Evolutionary conservation across 2,797 vertebrate species (phyloP), one percentile per base, ranked within the genome.

Genomic region (Periparus ater): DNA sequence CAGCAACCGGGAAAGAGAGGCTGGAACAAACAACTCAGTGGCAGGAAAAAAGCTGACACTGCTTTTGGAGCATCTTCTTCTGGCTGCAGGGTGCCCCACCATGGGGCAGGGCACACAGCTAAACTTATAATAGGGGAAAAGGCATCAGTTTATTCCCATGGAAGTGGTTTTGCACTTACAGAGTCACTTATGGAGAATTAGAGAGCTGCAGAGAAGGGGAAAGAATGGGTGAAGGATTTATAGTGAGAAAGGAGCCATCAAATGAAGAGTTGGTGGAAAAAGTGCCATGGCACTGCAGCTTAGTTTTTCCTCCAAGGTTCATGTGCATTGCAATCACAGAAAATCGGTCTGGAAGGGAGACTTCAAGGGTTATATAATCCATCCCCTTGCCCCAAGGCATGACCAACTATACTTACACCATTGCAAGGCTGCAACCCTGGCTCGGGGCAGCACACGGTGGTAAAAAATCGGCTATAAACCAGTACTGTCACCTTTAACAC

Each of bases 11-110:
- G 45, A 21, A 77, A 91, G 44, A 30, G 30, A 22, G n/a, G 36
- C 36, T 58, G 55, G 53, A 78, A 66, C 44, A 77, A 62, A 74
- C 34, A 81, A 88, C 48, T 65, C 58, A 63, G 50, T 0, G 0
- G 44, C 60, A 84, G 57, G 57, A 70, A 88, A 88, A 88, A 78
- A 84, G 87, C 82, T 92, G 79, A 72, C 2, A 0, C 73, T 86
- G 85, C 61, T 76, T 84, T 73, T 73, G 55, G 23, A 93, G 29
- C 21, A 57, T 54, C 34, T 89, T 91, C 57, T 70, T 66, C 79
- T 57, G 60, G 21, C 58, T 72, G 26, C 4, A 8, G 44, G 36
- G 30, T 88, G 42, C 32, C 51, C 26, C 15, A 4, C 20, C 73
- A 12, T 15, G 25, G 50, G 50, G 50, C 9, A 2, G 10, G 51